Conservation (phyloP, 2,113 vertebrate genomes). For the Vireo altiloquus region DNA sequence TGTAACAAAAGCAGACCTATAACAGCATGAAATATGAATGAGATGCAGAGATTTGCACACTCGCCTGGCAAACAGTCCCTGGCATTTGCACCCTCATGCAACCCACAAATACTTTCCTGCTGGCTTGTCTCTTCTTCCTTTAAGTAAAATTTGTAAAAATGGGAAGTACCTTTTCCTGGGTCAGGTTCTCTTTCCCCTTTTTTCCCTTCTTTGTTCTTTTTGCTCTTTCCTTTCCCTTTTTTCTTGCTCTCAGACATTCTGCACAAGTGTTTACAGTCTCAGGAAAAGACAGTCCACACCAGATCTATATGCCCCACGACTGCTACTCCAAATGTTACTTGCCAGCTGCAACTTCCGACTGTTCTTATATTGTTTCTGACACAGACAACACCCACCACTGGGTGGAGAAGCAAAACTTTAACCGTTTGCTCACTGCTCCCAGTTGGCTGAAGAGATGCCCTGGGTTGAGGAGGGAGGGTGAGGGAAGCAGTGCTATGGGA, state of each 20-base stretch:
- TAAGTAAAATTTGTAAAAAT: slow-evolving; percentile 63
- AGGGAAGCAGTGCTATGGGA: not conserved
- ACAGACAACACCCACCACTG: slow-evolving; percentile 71
- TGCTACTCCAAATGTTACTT: slow-evolving; percentile 61
- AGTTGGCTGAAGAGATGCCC: slow-evolving; percentile 33
- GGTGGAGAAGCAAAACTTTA: slow-evolving; percentile 68
- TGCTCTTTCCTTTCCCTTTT: slow-evolving; percentile 74
- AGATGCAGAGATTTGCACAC: slow-evolving; percentile 36
- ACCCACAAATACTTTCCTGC: slow-evolving; percentile 11
- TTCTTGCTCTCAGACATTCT: slow-evolving; percentile 77
- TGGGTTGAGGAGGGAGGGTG: not conserved
- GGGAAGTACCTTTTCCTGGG: slow-evolving; percentile 69
- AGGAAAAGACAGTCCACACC: slow-evolving; percentile 52
- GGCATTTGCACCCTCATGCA: slow-evolving; percentile 35
- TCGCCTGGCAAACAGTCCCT: slow-evolving; percentile 2
- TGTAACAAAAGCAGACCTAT: not conserved
- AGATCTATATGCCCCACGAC: slow-evolving; percentile 61
- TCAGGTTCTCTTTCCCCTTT: slow-evolving; percentile 73
- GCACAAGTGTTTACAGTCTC: slow-evolving; percentile 62
- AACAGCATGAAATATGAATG: slow-evolving; percentile 22
- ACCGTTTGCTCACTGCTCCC: slow-evolving; percentile 62
- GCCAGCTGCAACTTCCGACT: slow-evolving; percentile 67
- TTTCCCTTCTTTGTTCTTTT: slow-evolving; percentile 76
- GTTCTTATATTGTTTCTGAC: slow-evolving; percentile 72
- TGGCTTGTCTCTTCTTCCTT: slow-evolving; percentile 50